phyloP scores from a whole-genome alignment of 1,140 invertebrate species.

The Drosophila orosa region DNA sequence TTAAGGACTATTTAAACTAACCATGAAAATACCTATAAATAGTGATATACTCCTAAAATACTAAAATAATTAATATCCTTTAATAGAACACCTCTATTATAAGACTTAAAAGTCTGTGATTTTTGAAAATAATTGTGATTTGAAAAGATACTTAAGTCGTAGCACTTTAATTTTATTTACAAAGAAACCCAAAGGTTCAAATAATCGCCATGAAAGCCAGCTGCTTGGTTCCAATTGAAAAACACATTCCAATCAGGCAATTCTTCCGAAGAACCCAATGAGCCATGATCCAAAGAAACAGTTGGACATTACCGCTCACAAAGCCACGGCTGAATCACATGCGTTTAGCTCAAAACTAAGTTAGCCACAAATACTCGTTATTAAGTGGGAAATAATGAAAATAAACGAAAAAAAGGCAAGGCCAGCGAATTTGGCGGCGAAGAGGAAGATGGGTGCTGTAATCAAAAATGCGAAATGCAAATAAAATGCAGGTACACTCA shows the following conservation, averaged over 20 bases:
- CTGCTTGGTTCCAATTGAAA: not conserved
- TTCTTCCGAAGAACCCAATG: slow-evolving; percentile 25
- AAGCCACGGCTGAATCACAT: slow-evolving; percentile 38
- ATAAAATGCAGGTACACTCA: slow-evolving; percentile 49
- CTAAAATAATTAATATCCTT: not conserved
- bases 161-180: not conserved
- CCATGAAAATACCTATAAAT: no score
- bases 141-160: not conserved
- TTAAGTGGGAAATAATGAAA: slow-evolving; percentile 15
- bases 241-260: slow-evolving; percentile 22
- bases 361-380: slow-evolving; percentile 7
- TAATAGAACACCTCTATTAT: no score
- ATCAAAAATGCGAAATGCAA: slow-evolving; percentile 51
- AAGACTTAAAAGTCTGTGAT: no score
- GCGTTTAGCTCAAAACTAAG: slow-evolving; percentile 9
- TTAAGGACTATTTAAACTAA: no score
- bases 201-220: not conserved
- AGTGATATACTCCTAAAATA: no score
- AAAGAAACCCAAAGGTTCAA: not conserved
- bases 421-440: slow-evolving; percentile 10
- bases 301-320: slow-evolving; percentile 35
- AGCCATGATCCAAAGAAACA: slow-evolving; percentile 43
- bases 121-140: not conserved
- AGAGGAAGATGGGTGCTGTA: slow-evolving; percentile 9
- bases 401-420: slow-evolving; percentile 17